Evolutionary conservation across 2,888 invertebrate genomes (phyloP).

Genomic region (Lithosia quadra): DNA sequence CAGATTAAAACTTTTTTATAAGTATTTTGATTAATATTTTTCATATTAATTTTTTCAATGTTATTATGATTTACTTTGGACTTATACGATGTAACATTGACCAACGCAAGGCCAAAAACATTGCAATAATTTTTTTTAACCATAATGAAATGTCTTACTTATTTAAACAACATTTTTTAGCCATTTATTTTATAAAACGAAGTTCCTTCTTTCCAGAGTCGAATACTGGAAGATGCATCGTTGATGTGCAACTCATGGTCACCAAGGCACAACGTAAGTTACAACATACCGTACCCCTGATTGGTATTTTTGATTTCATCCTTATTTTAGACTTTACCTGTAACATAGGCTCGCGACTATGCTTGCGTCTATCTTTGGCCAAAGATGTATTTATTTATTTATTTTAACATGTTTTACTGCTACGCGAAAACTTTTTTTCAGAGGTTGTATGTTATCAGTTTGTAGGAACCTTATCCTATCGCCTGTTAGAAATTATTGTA

Average conservation of each 20-base stretch:
- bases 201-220: slow-evolving; percentile 91
- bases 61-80: too few relatives aligned
- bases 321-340: slow-evolving; percentile 25
- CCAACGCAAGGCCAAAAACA: too few relatives aligned
- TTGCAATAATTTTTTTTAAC: too few relatives aligned
- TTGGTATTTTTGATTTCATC: background rate
- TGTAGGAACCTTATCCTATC: slow-evolving; percentile 13
- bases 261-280: slow-evolving; percentile 95
- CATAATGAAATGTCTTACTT: background rate
- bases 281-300: slow-evolving; percentile 9
- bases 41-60: too few relatives aligned
- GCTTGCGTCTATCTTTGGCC: slow-evolving; percentile 78
- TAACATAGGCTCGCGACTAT: slow-evolving; percentile 62
- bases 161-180: background rate
- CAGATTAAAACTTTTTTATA: too few relatives aligned
- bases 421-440: slow-evolving; percentile 35
- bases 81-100: too few relatives aligned
- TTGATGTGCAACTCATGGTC: slow-evolving; percentile 97
- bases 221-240: slow-evolving; percentile 95
- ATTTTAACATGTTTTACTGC: slow-evolving; percentile 23
- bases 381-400: slow-evolving; percentile 61
- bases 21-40: too few relatives aligned
- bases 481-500: slow-evolving; percentile 18
- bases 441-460: slow-evolving; percentile 18
- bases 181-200: slow-evolving; percentile 31